phyloP scores from a whole-genome alignment of 2,888 invertebrate genomes.

The Heliconius cydno region DNA sequence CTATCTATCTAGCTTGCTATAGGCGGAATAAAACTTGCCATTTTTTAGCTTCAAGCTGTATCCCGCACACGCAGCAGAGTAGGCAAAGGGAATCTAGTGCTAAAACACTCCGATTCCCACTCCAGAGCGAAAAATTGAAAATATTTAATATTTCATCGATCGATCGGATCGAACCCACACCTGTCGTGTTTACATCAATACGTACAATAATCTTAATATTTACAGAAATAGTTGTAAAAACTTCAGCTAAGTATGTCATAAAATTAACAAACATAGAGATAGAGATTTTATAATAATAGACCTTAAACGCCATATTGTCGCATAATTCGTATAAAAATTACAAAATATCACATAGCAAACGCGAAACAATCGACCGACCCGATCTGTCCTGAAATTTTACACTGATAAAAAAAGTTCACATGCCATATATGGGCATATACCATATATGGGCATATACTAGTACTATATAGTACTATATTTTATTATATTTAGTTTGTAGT shows the following conservation, averaged over 20 bases:
- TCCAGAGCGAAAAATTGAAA: no score
- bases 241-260: neutral
- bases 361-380: constrained; percentile 46
- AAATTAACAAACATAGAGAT: neutral
- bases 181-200: no score
- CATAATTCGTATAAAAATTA: constrained; percentile 34
- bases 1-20: no score
- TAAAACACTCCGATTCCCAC: no score
- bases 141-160: no score
- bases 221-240: neutral
- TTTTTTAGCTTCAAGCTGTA: no score
- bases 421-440: constrained; percentile 51
- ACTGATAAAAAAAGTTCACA: constrained; percentile 57
- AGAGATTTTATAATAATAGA: neutral
- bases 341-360: constrained; percentile 29
- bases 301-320: neutral
- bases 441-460: constrained; percentile 49
- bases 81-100: no score
- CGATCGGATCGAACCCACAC: no score
- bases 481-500: constrained; percentile 50
- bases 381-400: constrained; percentile 55
- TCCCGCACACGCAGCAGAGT: no score
- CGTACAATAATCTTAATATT: neutral
- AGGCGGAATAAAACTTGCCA: no score
- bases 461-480: constrained; percentile 44